Evolutionary conservation across 2,113 vertebrate genomes (phyloP), one percentile per base, ranked within the genome.

Genomic region (Psilopogon haemacephalus): DNA sequence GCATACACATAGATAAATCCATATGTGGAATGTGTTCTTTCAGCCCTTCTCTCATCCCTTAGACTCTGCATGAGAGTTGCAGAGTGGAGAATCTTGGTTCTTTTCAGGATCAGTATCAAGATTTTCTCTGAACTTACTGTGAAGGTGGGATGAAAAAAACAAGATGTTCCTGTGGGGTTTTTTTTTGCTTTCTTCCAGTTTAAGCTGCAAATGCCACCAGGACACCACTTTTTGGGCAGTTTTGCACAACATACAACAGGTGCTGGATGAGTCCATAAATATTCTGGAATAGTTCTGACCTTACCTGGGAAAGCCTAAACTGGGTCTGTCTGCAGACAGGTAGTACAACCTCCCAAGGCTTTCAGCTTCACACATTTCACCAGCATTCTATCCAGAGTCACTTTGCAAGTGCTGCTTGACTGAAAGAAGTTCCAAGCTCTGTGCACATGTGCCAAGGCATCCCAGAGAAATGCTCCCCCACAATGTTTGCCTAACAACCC

Each of bases 401-500:
- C 70, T 33, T 79, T 75, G 54, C 35, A 82, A 79, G 90, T 4
- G 16, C 27, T 40, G 12, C 27, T 83, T 60, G 71, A 15, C 55
- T 46, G 73, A 71, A 64, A 20, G 1, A 11, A n/a, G 35, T 44
- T 79, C 55, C 32, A 62, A 75, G 32, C 40, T 88, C 1, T 0
- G 1, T 1, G 4, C 35, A 33, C 15, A 18, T 0, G 3, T 35
- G 65, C 59, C 64, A 67, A 75, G 82, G 2, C n/a, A 69, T 32
- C 26, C 17, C 70, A 81, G 74, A 52, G 23, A 72, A 92, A 75
- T n/a, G 58, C 48, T 86, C 42, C 60, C 54, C 32, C 56, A 21
- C 0, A 0, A 67, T 0, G 1, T 78, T 84, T 60, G 52, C 28
- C 72, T 59, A 70, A 77, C 52, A 93, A 59, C 21, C 35, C 15